A percentile compares a stretch with the other conserved stretches of the same genome.
phyloP scores from a whole-genome alignment of 2,113 vertebrate species.

The Scatophagus argus region DNA sequence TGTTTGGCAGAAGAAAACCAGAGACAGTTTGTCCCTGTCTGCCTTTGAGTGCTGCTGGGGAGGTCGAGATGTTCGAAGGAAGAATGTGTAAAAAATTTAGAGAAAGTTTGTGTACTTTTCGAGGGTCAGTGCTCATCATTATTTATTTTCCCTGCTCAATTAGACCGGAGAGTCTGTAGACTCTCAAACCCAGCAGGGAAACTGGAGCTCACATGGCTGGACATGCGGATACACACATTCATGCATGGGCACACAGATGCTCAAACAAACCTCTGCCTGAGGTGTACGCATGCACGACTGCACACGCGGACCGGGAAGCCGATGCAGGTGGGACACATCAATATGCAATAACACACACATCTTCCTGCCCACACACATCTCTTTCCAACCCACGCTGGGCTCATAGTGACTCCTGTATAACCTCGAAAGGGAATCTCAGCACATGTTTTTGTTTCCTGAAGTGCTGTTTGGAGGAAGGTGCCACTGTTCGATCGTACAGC shows the following conservation, averaged over 20 bases:
- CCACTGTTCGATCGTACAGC: constrained; percentile 17
- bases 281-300: constrained; percentile 22
- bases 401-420: constrained; percentile 25
- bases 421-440: constrained; percentile 15
- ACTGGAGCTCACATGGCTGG: constrained; percentile 5
- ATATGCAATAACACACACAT: constrained; percentile 35
- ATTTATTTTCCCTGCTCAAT: constrained; percentile 36
- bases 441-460: constrained; percentile 36
- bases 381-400: background rate
- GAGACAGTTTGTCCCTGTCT: background rate
- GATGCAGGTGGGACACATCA: constrained; percentile 39
- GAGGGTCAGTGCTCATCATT: constrained; percentile 9
- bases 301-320: background rate
- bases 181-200: background rate
- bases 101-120: constrained; percentile 14
- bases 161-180: constrained; percentile 23
- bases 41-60: background rate
- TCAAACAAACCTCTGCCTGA: constrained; percentile 17
- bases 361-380: constrained; percentile 31
- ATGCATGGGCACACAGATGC: constrained; percentile 23
- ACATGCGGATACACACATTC: constrained; percentile 32
- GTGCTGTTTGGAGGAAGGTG: constrained; percentile 16
- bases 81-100: constrained; percentile 28
- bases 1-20: constrained; percentile 36
- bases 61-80: constrained; percentile 16